phyloP scores from a whole-genome alignment of 1,140 invertebrate genomes.

The Chrysoperla carnea region DNA sequence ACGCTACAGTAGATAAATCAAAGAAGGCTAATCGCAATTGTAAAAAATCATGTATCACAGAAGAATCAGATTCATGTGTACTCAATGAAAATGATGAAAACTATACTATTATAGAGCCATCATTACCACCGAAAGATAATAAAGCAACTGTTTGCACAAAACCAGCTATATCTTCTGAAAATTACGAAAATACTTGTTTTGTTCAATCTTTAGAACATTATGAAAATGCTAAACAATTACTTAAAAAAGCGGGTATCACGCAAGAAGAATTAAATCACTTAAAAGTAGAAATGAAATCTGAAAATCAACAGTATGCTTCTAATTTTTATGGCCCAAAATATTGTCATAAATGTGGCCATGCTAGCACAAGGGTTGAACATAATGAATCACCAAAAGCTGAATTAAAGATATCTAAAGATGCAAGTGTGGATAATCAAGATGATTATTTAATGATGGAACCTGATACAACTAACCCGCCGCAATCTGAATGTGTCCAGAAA shows the following conservation, averaged over 20 bases:
- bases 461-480: constrained; percentile 10
- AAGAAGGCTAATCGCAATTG: constrained; percentile 37
- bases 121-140: constrained; percentile 15
- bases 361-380: constrained; percentile 22
- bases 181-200: constrained; percentile 64
- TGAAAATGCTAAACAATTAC: constrained; percentile 54
- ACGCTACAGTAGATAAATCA: constrained; percentile 49
- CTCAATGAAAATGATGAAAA: constrained; percentile 25
- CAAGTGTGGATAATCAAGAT: constrained; percentile 22
- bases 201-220: constrained; percentile 56
- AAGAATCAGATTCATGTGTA: too few relatives aligned
- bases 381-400: neutral
- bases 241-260: constrained; percentile 37
- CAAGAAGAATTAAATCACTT: constrained; percentile 32
- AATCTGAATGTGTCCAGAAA: constrained; percentile 9
- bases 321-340: constrained; percentile 25
- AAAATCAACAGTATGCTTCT: constrained; percentile 10
- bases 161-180: constrained; percentile 22
- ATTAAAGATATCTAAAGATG: constrained; percentile 10
- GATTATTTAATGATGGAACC: constrained; percentile 58
- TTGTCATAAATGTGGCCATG: constrained; percentile 47
- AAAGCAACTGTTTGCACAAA: constrained; percentile 12
- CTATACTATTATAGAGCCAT: constrained; percentile 40
- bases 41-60: constrained; percentile 1
- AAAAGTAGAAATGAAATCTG: constrained; percentile 25